Evolutionary conservation across 2,888 invertebrate species (phyloP).

Genomic region (Cantharis lateralis): DNA sequence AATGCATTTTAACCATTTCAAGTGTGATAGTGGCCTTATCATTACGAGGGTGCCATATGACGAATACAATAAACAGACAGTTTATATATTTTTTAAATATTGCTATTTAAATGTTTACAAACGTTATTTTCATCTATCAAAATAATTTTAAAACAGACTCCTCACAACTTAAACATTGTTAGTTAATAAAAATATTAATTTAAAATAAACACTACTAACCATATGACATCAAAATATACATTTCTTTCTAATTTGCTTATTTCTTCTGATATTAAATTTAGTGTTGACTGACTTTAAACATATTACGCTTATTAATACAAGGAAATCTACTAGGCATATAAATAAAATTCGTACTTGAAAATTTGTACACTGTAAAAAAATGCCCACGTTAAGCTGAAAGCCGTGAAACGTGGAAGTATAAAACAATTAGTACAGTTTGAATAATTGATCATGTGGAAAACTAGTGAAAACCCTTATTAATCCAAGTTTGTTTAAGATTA

Average conservation of each 20-base stretch:
- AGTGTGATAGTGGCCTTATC: slow-evolving; percentile 46
- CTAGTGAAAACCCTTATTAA: slow-evolving; percentile 21
- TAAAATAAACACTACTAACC: slow-evolving; percentile 37
- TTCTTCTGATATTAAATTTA: slow-evolving; percentile 36
- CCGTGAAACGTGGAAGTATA: neutral
- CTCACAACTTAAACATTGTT: slow-evolving; percentile 32
- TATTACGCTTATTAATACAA: slow-evolving; percentile 23
- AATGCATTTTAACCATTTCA: slow-evolving; percentile 40
- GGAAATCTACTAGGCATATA: slow-evolving; percentile 10
- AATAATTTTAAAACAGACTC: slow-evolving; percentile 32
- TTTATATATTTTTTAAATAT: slow-evolving; percentile 6
- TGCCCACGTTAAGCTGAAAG: neutral
- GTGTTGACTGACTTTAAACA: slow-evolving; percentile 37
- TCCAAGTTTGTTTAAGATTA: slow-evolving; percentile 24
- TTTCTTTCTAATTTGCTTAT: slow-evolving; percentile 33
- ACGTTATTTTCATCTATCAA: neutral
- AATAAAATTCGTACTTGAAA: slow-evolving; percentile 4
- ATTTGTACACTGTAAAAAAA: neutral
- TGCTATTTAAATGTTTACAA: neutral
- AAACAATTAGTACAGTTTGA: neutral
- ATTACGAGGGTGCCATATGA: slow-evolving; percentile 49
- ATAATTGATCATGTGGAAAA: slow-evolving; percentile 4
- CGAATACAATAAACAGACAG: slow-evolving; percentile 48
- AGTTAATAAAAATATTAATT: slow-evolving; percentile 40
- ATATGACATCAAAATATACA: slow-evolving; percentile 36